These are phyloP conservation scores for Drosophila pegasa DNA, from an alignment of 2,888 invertebrate species.

Conservation along the genomic window DNA sequence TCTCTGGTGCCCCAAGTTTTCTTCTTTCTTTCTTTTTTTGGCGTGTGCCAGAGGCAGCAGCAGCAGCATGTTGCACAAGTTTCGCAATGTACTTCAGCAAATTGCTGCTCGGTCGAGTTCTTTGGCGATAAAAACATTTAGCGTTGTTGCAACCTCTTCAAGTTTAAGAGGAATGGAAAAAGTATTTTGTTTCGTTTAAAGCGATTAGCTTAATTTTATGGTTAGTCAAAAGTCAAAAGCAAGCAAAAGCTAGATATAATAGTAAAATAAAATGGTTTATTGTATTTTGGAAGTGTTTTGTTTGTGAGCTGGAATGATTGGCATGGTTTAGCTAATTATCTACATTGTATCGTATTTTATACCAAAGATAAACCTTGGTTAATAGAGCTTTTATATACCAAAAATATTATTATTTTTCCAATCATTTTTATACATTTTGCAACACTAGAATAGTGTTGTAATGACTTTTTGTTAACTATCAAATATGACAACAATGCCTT, in stretches of 20 bases:
- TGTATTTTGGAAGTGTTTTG: not conserved
- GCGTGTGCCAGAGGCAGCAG: slow-evolving; percentile 20
- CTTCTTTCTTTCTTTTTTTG: not conserved
- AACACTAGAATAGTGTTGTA: no score
- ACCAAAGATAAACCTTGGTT: no score
- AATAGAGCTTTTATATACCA: no score
- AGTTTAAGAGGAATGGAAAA: not conserved
- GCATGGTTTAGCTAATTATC: no score
- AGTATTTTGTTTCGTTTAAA: not conserved
- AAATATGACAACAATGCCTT: no score
- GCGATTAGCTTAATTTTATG: not conserved
- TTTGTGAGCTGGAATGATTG: not conserved
- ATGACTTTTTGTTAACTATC: no score
- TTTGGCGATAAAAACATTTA: slow-evolving; percentile 11
- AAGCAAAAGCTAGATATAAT: not conserved
- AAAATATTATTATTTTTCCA: no score
- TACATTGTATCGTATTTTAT: no score
- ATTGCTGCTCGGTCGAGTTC: slow-evolving; percentile 11
- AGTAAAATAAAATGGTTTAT: not conserved
- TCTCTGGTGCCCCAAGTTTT: slow-evolving; percentile 2
- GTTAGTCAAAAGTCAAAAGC: not conserved
- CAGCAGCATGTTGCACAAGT: slow-evolving; percentile 18
- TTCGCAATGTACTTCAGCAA: slow-evolving; percentile 16
- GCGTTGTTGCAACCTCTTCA: not conserved
- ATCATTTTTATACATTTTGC: no score